Evolutionary conservation across 2,888 invertebrate genomes (phyloP).

Genomic region (Pterostichus niger): DNA sequence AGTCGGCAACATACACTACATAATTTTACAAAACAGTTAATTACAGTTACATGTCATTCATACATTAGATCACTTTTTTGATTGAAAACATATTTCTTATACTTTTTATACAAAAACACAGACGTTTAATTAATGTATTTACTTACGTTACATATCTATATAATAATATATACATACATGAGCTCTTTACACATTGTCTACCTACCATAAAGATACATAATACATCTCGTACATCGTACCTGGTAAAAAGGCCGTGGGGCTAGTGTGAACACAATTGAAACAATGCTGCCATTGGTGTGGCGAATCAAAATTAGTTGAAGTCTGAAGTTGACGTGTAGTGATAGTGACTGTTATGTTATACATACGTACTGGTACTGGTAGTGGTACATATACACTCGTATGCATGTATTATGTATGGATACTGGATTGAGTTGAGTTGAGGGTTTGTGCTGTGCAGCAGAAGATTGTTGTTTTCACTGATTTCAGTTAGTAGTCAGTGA

Average conservation of each 20-base stretch:
- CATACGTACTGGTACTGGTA: slow-evolving; percentile 1
- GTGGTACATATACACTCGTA: not conserved
- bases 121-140: slow-evolving; percentile 65
- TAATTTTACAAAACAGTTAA: slow-evolving; percentile 66
- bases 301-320: slow-evolving; percentile 21
- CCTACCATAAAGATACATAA: slow-evolving; percentile 71
- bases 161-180: slow-evolving; percentile 75
- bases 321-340: slow-evolving; percentile 38
- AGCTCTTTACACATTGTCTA: slow-evolving; percentile 73
- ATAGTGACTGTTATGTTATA: slow-evolving; percentile 3
- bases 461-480: slow-evolving; percentile 15
- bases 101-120: slow-evolving; percentile 67
- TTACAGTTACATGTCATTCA: slow-evolving; percentile 64
- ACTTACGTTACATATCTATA: slow-evolving; percentile 66
- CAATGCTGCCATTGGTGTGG: slow-evolving; percentile 50
- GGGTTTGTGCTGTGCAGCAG: slow-evolving; percentile 18
- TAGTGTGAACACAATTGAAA: slow-evolving; percentile 64
- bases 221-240: slow-evolving; percentile 55
- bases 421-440: not conserved
- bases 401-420: slow-evolving; percentile 46
- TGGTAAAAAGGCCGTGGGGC: slow-evolving; percentile 64
- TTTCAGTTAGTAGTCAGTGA: slow-evolving; percentile 34
- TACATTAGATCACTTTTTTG: slow-evolving; percentile 66
- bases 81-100: slow-evolving; percentile 66
- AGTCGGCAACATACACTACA: slow-evolving; percentile 75